These are phyloP conservation scores for Taphrorychus bicolor DNA, from an alignment of 2,888 invertebrate genomes.

Conservation along the genomic window DNA sequence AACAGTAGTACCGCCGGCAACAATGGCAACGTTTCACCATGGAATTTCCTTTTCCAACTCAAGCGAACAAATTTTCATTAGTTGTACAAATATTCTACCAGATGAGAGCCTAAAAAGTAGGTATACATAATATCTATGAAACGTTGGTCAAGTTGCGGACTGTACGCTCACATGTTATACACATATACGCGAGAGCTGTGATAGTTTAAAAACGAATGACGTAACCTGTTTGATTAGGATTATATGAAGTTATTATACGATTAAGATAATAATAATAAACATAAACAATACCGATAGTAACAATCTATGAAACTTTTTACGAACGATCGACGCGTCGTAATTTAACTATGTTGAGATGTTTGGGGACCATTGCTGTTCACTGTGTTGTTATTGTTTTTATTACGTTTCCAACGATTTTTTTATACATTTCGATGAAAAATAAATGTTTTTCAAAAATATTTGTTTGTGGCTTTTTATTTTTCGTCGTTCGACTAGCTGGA, in stretches of 20 bases:
- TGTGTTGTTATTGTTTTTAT: conserved; percentile 20
- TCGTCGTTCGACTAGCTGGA: too few species aligned
- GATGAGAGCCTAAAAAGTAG: too few species aligned
- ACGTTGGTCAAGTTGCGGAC: not conserved
- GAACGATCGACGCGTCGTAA: conserved; percentile 27
- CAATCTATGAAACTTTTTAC: conserved; percentile 17
- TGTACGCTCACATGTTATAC: not conserved
- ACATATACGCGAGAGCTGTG: conserved; percentile 55
- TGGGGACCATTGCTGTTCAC: conserved; percentile 26
- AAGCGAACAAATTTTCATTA: not conserved
- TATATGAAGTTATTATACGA: conserved; percentile 39
- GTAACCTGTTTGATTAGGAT: conserved; percentile 53
- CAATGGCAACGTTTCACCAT: conserved; percentile 1
- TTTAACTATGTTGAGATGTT: conserved; percentile 21
- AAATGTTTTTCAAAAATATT: conserved; percentile 19
- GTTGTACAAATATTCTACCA: not conserved
- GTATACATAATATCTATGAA: not conserved
- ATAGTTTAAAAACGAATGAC: conserved; percentile 60
- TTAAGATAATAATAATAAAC: conserved; percentile 32
- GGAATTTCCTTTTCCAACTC: not conserved
- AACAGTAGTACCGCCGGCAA: conserved; percentile 12
- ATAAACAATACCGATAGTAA: conserved; percentile 15
- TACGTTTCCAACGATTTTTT: conserved; percentile 26
- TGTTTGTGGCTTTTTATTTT: not conserved
- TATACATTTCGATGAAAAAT: conserved; percentile 20